phyloP scores from a whole-genome alignment of 2,797 vertebrate genomes.

The Thalassophryne amazonica region DNA sequence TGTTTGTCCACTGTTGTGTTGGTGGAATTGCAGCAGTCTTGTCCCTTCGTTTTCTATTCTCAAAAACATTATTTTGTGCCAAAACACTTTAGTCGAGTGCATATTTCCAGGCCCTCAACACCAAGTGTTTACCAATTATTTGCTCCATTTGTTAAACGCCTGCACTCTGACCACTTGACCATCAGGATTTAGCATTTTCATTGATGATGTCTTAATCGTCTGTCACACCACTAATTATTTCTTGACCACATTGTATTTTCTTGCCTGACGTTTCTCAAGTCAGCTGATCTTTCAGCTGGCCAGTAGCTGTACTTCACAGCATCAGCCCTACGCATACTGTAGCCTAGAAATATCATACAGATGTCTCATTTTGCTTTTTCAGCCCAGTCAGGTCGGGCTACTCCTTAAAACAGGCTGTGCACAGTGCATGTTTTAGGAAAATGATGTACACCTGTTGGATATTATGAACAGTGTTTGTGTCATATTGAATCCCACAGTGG shows the following conservation, averaged over 20 bases:
- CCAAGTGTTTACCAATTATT: slow-evolving; percentile 1
- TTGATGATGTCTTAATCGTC: slow-evolving; percentile 13
- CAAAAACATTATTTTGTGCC: neutral
- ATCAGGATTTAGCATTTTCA: neutral
- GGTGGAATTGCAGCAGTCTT: neutral
- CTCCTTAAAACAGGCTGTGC: no score
- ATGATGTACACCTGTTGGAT: no score
- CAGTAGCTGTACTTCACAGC: slow-evolving; percentile 40
- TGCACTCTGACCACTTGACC: neutral
- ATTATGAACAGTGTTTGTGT: no score
- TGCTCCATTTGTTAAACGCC: slow-evolving; percentile 7
- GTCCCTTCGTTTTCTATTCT: neutral
- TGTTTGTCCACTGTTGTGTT: slow-evolving; percentile 26
- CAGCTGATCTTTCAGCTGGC: slow-evolving; percentile 52
- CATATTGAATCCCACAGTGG: no score
- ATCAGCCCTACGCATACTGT: slow-evolving; percentile 19
- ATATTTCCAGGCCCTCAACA: slow-evolving; percentile 23
- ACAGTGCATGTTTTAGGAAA: no score
- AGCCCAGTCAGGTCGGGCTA: no score
- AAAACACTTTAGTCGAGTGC: slow-evolving; percentile 24
- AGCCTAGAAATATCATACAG: slow-evolving; percentile 48
- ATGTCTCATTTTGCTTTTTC: slow-evolving; percentile 13
- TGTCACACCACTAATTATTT: neutral
- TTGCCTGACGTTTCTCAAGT: slow-evolving; percentile 40
- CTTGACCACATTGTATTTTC: slow-evolving; percentile 11